Base-by-base conservation (phyloP, 2,113 vertebrate genomes). In the Gymnobelideus leadbeateri region DNA sequence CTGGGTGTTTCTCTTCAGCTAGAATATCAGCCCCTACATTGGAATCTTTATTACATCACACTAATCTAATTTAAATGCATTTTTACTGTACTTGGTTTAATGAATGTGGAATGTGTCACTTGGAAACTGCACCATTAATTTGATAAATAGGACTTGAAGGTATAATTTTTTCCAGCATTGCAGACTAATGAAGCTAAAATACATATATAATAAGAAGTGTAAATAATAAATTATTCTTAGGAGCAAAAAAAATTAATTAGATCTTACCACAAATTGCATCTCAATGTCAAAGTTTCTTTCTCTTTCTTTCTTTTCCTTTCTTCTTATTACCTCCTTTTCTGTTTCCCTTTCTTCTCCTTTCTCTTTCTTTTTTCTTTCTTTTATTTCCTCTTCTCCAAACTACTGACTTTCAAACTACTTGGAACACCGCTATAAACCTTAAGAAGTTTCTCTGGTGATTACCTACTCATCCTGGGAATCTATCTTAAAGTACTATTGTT, bases 221-320 rank as follows among this genome's bases (percentile, higher is more conserved):
- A 99, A 99, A 99, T 99, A 99, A 99, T 99, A 99, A 99, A 99
- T 99, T 99, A 99, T 99, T 99, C 98, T 99, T 99, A 98, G 98
- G 98, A 99, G 98, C 98, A 99, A 99, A 99, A 99, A 84, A 99
- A 99, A 99, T 99, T 99, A 99, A 99, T 99, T 99, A 99, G 98
- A 98, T 99, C 98, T 98, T 98, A 98, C 97, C 98, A 98, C 98
- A 99, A 98, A 99, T 99, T 99, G 98, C 98, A 98, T 98, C 98
- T 98, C 98, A 98, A 98, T 98, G 98, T 98, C 98, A 98, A 97
- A 98, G 96, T 97, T 98, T 96, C 37, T 97, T 98, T 97, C 37
- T 55, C 57, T 96, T 89, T 96, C 55, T 96, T 84, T 95, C 28
- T 68, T 68, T 68, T 68, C 28, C 57, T 68, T 68, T 68, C 57